Percentiles rank a stretch among this genome's conserved stretches.
Conservation (phyloP, 2,113 vertebrate species). For the Bos indicus region DNA sequence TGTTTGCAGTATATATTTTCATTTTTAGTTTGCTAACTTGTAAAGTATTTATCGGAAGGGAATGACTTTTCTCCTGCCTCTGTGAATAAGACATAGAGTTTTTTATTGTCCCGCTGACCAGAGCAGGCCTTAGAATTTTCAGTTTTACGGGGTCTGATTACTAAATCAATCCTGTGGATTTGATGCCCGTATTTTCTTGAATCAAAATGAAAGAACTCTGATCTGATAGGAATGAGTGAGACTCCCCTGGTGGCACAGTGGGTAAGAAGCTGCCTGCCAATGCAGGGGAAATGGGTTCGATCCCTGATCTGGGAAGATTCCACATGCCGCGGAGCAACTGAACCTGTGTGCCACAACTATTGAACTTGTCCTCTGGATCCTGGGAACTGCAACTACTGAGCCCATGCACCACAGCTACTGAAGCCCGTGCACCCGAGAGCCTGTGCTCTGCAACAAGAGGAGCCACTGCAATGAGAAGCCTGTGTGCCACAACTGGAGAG, state of each 20-base stretch:
- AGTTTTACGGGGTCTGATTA: not conserved
- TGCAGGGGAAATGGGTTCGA: not conserved
- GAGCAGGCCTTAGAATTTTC: not conserved
- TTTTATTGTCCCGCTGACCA: not conserved
- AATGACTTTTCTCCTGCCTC: not conserved
- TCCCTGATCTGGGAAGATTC: not conserved
- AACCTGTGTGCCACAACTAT: not conserved
- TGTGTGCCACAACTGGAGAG: not conserved
- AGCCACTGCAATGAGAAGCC: not conserved
- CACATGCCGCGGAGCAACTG: fast-evolving
- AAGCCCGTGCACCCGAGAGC: not conserved
- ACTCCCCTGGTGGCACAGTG: not conserved
- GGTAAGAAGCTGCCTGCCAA: not conserved
- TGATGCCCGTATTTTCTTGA: not conserved
- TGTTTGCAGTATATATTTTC: not conserved
- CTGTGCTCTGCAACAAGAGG: not conserved
- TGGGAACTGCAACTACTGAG: not conserved
- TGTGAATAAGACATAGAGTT: not conserved
- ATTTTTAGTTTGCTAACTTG: not conserved
- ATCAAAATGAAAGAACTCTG: not conserved
- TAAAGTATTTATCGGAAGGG: not conserved
- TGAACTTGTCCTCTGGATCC: not conserved
- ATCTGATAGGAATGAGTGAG: not conserved
- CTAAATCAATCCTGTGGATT: not conserved
- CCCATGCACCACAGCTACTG: not conserved